These are phyloP conservation scores for Aptenodytes patagonicus DNA, from an alignment of 2,113 vertebrate genomes.

Conservation along the genomic window DNA sequence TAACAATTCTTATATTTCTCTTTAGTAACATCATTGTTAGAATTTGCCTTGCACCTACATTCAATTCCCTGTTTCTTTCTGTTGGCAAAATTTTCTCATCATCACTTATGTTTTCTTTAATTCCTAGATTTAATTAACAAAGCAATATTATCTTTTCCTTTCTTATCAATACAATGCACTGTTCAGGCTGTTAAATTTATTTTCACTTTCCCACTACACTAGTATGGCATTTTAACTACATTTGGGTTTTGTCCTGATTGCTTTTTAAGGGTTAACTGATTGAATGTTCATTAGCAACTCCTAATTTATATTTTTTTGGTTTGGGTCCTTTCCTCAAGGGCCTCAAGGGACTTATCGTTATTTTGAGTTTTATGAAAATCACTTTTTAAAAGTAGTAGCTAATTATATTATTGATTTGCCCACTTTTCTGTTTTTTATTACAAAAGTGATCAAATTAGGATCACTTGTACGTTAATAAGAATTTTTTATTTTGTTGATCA, in stretches of 20 bases:
- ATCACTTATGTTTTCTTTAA: background rate
- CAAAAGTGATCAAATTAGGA: background rate
- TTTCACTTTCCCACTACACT: background rate
- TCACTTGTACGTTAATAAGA: background rate
- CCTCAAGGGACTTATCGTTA: background rate
- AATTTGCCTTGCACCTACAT: background rate
- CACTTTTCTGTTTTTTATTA: background rate
- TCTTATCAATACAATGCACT: background rate
- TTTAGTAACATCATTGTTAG: background rate
- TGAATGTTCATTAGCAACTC: background rate
- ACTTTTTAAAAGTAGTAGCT: background rate
- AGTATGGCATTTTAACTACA: background rate
- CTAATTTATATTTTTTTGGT: background rate
- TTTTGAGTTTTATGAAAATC: background rate
- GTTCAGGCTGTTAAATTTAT: background rate
- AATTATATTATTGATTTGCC: background rate
- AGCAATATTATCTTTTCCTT: background rate
- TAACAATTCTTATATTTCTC: background rate
- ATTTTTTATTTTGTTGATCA: background rate
- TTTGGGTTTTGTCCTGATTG: background rate
- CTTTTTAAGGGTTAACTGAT: background rate
- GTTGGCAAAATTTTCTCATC: background rate
- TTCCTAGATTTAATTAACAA: background rate
- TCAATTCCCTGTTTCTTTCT: background rate
- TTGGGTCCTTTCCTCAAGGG: fast-evolving